phyloP scores from a whole-genome alignment of 2,113 vertebrate genomes.

The Lophotis ruficrista region DNA sequence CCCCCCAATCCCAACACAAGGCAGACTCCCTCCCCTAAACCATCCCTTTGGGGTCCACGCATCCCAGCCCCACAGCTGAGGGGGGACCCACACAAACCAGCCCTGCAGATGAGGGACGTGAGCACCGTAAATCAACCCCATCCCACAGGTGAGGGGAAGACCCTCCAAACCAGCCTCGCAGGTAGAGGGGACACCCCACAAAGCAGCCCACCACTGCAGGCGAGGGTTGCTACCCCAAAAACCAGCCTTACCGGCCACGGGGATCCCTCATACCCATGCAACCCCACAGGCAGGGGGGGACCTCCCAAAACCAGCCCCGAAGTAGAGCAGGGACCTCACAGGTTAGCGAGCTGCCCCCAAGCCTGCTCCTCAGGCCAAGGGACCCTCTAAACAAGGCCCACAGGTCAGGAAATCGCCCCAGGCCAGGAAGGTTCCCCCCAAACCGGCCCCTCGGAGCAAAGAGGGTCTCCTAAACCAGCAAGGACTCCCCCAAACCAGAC shows the following conservation, averaged over 20 bases:
- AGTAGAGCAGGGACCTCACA: fast-evolving
- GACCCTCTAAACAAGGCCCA: neutral
- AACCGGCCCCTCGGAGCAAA: neutral
- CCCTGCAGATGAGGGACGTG: too few species aligned
- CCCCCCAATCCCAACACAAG: too few species aligned
- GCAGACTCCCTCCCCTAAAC: neutral
- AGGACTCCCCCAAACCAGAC: too few species aligned
- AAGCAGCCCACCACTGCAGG: neutral
- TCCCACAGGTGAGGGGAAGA: neutral
- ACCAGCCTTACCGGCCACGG: fast-evolving
- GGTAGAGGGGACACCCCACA: neutral
- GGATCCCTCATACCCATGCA: neutral
- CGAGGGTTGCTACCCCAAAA: neutral
- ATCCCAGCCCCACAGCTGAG: neutral
- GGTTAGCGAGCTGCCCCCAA: fast-evolving
- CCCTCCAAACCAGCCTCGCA: neutral
- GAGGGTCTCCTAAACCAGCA: neutral
- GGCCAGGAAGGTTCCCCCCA: neutral
- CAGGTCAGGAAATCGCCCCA: neutral
- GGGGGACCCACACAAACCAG: neutral
- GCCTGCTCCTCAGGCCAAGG: too few species aligned
- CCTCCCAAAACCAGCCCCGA: too few species aligned
- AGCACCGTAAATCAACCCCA: neutral
- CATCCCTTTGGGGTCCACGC: neutral
- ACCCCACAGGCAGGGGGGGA: too few species aligned